Percentiles rank a stretch among this genome's conserved stretches.
Conservation (phyloP, 2,113 vertebrate genomes). For the Dendropsophus ebraccatus region DNA sequence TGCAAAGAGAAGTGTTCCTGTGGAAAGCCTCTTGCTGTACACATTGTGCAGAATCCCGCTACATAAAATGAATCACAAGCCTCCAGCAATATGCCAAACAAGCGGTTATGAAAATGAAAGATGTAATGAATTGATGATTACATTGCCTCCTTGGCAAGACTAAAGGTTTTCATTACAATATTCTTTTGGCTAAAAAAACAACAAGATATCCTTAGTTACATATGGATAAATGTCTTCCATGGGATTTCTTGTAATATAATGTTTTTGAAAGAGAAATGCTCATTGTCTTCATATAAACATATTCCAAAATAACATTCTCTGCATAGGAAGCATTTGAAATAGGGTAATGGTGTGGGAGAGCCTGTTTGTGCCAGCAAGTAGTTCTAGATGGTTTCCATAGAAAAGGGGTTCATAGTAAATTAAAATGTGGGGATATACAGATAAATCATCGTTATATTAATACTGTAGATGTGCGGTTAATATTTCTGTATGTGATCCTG, state of each 20-base stretch:
- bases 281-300: not conserved
- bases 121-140: slow-evolving; percentile 4
- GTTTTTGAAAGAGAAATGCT: not conserved
- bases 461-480: too few relatives aligned
- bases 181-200: not conserved
- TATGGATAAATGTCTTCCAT: not conserved
- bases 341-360: not conserved
- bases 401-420: too few relatives aligned
- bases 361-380: not conserved
- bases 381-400: not conserved
- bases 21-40: too few relatives aligned
- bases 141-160: not conserved
- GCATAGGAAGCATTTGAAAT: not conserved
- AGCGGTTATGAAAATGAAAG: not conserved
- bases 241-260: not conserved
- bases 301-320: not conserved
- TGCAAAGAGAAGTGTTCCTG: too few relatives aligned
- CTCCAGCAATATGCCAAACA: not conserved
- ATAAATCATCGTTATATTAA: too few relatives aligned
- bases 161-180: not conserved
- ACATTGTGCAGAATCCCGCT: too few relatives aligned
- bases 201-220: not conserved
- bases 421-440: too few relatives aligned
- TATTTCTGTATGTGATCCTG: too few relatives aligned
- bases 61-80: not conserved